Conservation (phyloP, 2,113 vertebrate species). For the Chaetops frenatus region DNA sequence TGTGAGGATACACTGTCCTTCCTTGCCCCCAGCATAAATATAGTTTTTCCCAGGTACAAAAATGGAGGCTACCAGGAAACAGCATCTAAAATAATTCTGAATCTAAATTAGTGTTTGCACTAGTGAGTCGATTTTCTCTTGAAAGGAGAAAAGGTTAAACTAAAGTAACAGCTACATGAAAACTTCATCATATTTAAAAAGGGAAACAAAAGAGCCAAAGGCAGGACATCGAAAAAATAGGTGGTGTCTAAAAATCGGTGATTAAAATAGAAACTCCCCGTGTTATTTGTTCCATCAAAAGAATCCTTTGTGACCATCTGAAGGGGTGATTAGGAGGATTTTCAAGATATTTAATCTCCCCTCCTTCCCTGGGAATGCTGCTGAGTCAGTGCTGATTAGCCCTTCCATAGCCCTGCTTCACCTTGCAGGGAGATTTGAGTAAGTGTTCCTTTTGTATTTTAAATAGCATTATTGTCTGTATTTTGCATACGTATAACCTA, state of each 20-base stretch:
- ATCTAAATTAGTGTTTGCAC: not conserved
- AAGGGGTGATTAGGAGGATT: slow-evolving; percentile 21
- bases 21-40: not conserved
- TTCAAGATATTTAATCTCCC: slow-evolving; percentile 31
- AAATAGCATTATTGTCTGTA: not conserved
- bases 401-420: not conserved
- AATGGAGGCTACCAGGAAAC: not conserved
- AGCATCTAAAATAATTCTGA: not conserved
- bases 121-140: not conserved
- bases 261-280: not conserved
- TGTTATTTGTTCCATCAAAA: slow-evolving; percentile 29
- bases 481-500: not conserved
- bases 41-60: not conserved
- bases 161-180: not conserved
- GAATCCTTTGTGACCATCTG: slow-evolving; percentile 22
- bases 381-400: slow-evolving; percentile 1
- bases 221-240: not conserved
- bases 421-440: not conserved
- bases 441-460: slow-evolving; percentile 1
- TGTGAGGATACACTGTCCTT: not conserved
- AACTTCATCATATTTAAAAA: not conserved
- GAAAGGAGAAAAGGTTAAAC: not conserved
- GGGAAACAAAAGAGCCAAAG: not conserved
- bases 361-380: slow-evolving; percentile 14
- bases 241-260: not conserved